phyloP scores from a whole-genome alignment of 2,797 vertebrate genomes.

The Sebastes taczanowskii region DNA sequence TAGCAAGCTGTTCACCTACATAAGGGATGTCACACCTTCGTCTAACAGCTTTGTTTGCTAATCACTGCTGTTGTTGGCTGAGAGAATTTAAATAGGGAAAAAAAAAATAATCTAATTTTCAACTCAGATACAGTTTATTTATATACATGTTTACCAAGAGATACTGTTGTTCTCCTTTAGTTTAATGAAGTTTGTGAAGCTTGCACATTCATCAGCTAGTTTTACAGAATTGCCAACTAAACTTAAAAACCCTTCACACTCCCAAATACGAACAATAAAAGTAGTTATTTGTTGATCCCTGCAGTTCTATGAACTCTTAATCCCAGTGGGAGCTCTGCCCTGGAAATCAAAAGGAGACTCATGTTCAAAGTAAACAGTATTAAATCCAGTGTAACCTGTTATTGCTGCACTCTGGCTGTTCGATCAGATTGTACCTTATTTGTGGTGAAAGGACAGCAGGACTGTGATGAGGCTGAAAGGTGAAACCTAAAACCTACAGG shows the following conservation, averaged over 20 bases:
- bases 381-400: neutral
- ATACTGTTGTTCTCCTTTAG: neutral
- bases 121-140: neutral
- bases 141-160: neutral
- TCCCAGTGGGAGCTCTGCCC: neutral
- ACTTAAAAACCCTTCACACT: too few species aligned
- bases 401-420: neutral
- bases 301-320: neutral
- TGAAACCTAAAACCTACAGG: neutral
- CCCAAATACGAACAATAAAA: neutral
- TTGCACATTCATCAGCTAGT: neutral
- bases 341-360: neutral
- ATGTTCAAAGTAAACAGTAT: neutral
- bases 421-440: neutral
- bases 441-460: neutral
- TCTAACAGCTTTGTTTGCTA: neutral
- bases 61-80: neutral
- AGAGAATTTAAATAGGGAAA: neutral
- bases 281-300: neutral
- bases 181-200: neutral
- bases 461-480: neutral
- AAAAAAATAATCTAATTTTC: too few species aligned
- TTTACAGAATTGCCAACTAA: neutral
- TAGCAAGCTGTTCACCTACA: neutral
- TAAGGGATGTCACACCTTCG: neutral